Evolutionary conservation across 2,888 invertebrate species (phyloP), one percentile per base, ranked within the genome.

Genomic region (Apomyelois bistriatella): DNA sequence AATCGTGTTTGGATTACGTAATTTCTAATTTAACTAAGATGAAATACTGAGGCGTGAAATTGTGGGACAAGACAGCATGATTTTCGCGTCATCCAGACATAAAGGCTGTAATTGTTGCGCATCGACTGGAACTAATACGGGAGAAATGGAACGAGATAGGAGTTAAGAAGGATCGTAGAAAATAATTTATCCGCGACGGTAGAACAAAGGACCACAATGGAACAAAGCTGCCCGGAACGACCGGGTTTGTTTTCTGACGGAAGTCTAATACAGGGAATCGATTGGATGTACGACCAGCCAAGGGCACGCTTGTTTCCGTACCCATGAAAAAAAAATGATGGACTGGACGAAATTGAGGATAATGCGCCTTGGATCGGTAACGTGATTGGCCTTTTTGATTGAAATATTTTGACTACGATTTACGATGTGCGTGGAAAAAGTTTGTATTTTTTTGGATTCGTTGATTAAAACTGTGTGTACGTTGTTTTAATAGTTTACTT

Each of bases 91-190:
- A 89, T 86, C 82, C 84, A 81, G 78, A 82, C 76, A 87, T 85
- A 88, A 88, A 87, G 82, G 78, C 74, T 75, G 82, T 88, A 90
- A 90, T 89, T 88, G 89, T 88, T 88, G 84, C 85, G 82, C 87
- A 89, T 85, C 82, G 83, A 73, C 79, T 87, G 89, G 87, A 88
- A 90, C 89, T 89, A 90, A 90, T 85, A 83, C 84, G 89, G 76
- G 75, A 83, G 85, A 87, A 88, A 90, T 89, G 87, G 85, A 85
- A 87, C 82, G 81, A 80, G 86, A 87, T 82, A 79, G 81, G 79
- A 81, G 82, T 76, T 78, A 80, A 86, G 81, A 80, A 82, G 85
- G 85, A 85, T 83, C 81, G 81, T 84, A 83, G 85, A 85, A 87
- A 86, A 88, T 88, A 86, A 89, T 89, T 88, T 87, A 86, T 83